Base-by-base conservation (phyloP, 2,797 vertebrate genomes). In the Pseudochirops corinnae region DNA sequence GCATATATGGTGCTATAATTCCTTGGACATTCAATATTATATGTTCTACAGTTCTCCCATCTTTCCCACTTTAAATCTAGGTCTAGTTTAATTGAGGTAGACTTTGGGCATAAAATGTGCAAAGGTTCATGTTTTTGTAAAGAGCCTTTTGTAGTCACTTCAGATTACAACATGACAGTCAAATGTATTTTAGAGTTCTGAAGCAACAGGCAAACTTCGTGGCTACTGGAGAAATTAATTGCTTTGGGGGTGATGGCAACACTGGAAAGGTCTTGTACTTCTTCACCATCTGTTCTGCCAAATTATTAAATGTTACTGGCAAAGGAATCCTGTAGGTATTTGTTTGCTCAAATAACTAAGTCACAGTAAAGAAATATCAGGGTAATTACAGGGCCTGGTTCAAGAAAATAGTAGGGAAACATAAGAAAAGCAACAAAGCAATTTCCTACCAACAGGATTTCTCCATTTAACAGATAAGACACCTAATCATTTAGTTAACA, bases 391-490 rank as follows among this genome's bases (percentile, higher is more conserved):
- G 87, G 46, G 33, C 62, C 87, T 46, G 74, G 24, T 55, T 62
- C 31, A 93, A 96, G 33, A 93, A 74, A 90, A 46, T 67, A 95
- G 67, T 94, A 92, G 21, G 55, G 62, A 95, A 95, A n/a, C 93
- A 92, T 50, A 82, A 82, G 94, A 92, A 91, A 24, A 91, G 52
- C 29, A 53, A 91, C 52, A 53, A 92, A 92, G 94, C 60, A 87
- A 90, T 95, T 52, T 93, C 56, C 91, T 90, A 90, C 60, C 46
- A 93, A 94, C 67, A 96, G 92, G 55, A 87, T 93, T 39, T 96
- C 91, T 56, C 62, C 93, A 93, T 96, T 94, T 96, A 91, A 94
- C 92, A 96, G 95, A 96, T 16, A 95, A 96, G 91, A 93, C 46
- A 97, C 91, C 82, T 92, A 52, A 11, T 93, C 94, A 94, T 92